phyloP scores from a whole-genome alignment of 2,113 vertebrate species.

The Hippotragus niger region DNA sequence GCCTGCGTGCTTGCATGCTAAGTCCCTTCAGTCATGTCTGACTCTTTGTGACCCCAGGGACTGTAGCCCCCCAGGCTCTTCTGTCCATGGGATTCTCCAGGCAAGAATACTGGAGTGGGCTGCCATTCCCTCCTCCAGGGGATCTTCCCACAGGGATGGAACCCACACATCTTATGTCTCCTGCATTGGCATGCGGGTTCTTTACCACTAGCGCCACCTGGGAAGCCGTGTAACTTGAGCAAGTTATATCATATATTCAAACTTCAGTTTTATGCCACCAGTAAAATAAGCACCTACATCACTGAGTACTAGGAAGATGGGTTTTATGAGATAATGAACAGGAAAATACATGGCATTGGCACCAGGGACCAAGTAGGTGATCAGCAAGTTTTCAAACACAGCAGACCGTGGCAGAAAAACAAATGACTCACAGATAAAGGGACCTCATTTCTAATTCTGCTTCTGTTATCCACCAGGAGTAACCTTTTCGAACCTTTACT shows the following conservation, averaged over 20 bases:
- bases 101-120: background rate
- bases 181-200: background rate
- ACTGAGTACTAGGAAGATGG: background rate
- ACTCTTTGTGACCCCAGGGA: background rate
- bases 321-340: background rate
- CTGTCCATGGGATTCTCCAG: background rate
- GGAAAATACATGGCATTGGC: background rate
- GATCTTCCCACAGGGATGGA: background rate
- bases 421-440: background rate
- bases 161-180: background rate
- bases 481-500: background rate
- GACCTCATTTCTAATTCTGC: background rate
- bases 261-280: background rate
- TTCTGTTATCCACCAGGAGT: background rate
- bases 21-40: background rate
- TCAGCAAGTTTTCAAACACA: background rate
- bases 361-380: too few relatives aligned
- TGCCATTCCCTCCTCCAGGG: background rate
- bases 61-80: background rate
- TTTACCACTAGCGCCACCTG: background rate
- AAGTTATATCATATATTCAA: background rate
- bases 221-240: background rate
- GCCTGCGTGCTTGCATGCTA: background rate
- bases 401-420: background rate
- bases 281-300: background rate